A percentile compares a stretch with the other conserved stretches of the same genome.
Evolutionary conservation across 2,888 invertebrate genomes (phyloP).

Genomic region (Elysia crispata): DNA sequence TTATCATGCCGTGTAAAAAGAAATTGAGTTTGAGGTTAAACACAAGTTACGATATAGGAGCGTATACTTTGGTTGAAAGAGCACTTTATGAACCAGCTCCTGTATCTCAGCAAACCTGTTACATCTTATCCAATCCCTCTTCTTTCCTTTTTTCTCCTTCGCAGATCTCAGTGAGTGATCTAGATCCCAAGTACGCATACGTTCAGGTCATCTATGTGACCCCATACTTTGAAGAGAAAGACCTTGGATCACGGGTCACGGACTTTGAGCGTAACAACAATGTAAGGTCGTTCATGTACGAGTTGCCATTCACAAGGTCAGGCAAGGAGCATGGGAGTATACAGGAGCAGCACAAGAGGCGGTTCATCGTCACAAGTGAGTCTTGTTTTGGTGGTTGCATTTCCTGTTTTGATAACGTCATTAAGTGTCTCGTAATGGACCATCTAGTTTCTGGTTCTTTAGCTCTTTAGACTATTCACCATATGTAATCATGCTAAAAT

Average conservation of each 20-base stretch:
- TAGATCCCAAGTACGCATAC: slow-evolving; percentile 91
- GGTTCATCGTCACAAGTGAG: slow-evolving; percentile 92
- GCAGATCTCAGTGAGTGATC: slow-evolving; percentile 84
- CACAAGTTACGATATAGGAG: too few relatives aligned
- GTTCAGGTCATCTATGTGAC: slow-evolving; percentile 98
- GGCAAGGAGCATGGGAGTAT: slow-evolving; percentile 83
- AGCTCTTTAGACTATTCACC: too few relatives aligned
- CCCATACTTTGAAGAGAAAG: slow-evolving; percentile 86
- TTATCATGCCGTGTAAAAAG: too few relatives aligned
- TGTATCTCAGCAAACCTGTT: not conserved
- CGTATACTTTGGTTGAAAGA: not conserved
- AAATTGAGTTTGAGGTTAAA: too few relatives aligned
- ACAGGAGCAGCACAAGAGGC: slow-evolving; percentile 92
- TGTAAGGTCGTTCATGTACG: slow-evolving; percentile 92
- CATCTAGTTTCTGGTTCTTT: too few relatives aligned
- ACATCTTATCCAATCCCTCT: too few relatives aligned
- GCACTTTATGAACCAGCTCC: not conserved
- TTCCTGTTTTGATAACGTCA: not conserved
- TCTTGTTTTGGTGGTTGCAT: slow-evolving; percentile 48
- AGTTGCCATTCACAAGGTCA: slow-evolving; percentile 94
- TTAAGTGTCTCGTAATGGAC: too few relatives aligned
- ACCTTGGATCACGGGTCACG: slow-evolving; percentile 85
- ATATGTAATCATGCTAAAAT: too few relatives aligned
- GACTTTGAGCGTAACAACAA: slow-evolving; percentile 95
- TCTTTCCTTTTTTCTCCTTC: too few relatives aligned